A percentile compares a stretch with the other conserved stretches of the same genome.
phyloP scores from a whole-genome alignment of 1,140 invertebrate species.

The Diabrotica virgifera region DNA sequence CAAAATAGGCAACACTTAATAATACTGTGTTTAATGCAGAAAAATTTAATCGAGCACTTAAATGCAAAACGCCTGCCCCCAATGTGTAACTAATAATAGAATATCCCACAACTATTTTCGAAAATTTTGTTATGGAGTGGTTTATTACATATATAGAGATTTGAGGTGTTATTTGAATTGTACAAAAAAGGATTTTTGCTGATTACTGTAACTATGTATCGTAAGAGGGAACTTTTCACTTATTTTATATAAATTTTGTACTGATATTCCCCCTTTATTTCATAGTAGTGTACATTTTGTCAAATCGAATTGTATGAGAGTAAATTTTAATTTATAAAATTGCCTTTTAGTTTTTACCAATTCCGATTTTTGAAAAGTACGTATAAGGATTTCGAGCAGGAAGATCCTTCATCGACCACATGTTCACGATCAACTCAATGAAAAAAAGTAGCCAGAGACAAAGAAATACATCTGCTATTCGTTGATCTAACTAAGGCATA shows the following conservation, averaged over 20 bases:
- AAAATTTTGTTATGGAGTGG: background rate
- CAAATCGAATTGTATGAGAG: conserved; percentile 20
- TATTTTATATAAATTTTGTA: conserved; percentile 23
- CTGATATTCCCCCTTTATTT: conserved; percentile 14
- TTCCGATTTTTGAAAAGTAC: too few species aligned
- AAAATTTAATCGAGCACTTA: too few species aligned
- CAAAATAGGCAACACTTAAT: too few species aligned
- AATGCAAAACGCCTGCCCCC: too few species aligned
- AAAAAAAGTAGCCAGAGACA: too few species aligned
- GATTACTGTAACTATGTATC: background rate
- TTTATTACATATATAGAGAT: background rate
- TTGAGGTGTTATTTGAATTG: background rate
- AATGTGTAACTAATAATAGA: too few species aligned
- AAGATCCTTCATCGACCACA: too few species aligned
- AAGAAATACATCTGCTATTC: too few species aligned
- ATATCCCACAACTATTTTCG: background rate
- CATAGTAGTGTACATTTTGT: conserved; percentile 17
- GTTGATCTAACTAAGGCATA: too few species aligned
- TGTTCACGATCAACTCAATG: too few species aligned
- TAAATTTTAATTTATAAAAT: conserved; percentile 14
- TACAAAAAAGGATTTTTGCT: background rate
- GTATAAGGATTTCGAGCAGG: too few species aligned
- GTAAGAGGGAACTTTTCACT: background rate
- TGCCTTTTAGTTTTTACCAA: background rate
- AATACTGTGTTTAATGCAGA: too few species aligned